Base-by-base conservation (phyloP, 2,797 vertebrate species). In the Sebastes itinus region DNA sequence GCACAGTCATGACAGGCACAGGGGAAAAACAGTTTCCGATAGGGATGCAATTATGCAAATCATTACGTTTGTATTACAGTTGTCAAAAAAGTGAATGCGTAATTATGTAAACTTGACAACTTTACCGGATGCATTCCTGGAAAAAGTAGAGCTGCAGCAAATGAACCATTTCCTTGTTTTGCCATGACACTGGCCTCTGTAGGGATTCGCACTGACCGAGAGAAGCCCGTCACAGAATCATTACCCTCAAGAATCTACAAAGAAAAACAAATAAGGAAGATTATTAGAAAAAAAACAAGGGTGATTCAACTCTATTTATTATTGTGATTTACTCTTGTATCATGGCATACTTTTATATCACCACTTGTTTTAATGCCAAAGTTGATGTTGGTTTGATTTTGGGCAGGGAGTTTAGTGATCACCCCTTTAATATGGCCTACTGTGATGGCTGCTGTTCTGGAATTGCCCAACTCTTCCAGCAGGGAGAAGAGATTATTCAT, bases 91-190 rank as follows among this genome's bases (percentile, higher is more conserved):
- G 2, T 46, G 46, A 52, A 52, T 52, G 5, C 0, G 0, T 20
- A 42, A 54, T 61, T 11, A 30, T 8, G 46, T 67, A 0, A 54
- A 35, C 7, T 33, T 13, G 8, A 46, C 16, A 7, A 6, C 18
- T 28, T 70, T 88, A 91, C 88, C 82, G 4, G 8, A 22, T 6
- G 0, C 7, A 88, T 72, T 6, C 28, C 69, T 30, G 77, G 74
- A 59, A 91, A 90, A 10, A 7, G 5, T 9, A 93, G 1, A 80
- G 86, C 30, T 7, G 28, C 89, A 55, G 60, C 54, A 85, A 78
- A 91, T 4, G 80, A 20, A 0, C 54, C 25, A 3, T 73, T 77
- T 28, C 1, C 46, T 0, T 67, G 33, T 10, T 32, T 1, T 10
- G 78, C 81, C 25, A 28, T 46, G 20, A 25, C 0, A 10, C 28